These are phyloP conservation scores for Labeo calbasu DNA, from an alignment of 2,797 vertebrate species.

Conservation along the genomic window DNA sequence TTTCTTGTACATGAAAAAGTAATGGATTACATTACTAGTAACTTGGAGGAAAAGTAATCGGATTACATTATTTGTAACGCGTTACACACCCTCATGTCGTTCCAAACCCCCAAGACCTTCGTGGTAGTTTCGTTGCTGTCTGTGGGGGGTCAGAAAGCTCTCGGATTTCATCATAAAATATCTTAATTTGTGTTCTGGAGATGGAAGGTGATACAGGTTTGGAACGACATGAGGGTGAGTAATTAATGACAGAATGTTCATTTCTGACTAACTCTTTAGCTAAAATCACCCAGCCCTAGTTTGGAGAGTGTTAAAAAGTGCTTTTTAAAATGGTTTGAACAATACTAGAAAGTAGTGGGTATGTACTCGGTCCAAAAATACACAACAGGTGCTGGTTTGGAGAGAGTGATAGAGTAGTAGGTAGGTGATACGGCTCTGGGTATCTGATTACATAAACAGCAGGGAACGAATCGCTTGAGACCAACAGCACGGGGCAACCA, in stretches of 20 bases:
- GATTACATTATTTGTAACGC: neutral
- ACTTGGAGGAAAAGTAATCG: neutral
- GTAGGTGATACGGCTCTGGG: neutral
- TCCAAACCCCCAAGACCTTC: no score
- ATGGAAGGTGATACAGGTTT: no score
- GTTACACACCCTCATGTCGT: neutral
- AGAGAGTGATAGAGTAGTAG: slow-evolving; percentile 15
- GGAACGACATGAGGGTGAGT: no score
- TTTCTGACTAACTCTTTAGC: no score
- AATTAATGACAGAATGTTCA: no score
- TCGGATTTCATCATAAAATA: no score
- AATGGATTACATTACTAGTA: neutral
- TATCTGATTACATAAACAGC: slow-evolving; percentile 15
- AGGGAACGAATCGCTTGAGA: slow-evolving; percentile 22
- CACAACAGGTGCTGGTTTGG: neutral
- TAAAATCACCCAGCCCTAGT: neutral
- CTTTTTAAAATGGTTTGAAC: slow-evolving; percentile 2
- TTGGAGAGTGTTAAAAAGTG: neutral
- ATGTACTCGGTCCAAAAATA: slow-evolving; percentile 28
- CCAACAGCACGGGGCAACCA: slow-evolving; percentile 25
- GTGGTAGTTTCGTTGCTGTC: no score
- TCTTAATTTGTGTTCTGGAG: no score
- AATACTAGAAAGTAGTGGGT: slow-evolving; percentile 7
- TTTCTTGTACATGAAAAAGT: neutral
- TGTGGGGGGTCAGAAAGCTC: no score